Conservation (phyloP, 2,797 vertebrate species). For the Distichodus sexfasciatus region DNA sequence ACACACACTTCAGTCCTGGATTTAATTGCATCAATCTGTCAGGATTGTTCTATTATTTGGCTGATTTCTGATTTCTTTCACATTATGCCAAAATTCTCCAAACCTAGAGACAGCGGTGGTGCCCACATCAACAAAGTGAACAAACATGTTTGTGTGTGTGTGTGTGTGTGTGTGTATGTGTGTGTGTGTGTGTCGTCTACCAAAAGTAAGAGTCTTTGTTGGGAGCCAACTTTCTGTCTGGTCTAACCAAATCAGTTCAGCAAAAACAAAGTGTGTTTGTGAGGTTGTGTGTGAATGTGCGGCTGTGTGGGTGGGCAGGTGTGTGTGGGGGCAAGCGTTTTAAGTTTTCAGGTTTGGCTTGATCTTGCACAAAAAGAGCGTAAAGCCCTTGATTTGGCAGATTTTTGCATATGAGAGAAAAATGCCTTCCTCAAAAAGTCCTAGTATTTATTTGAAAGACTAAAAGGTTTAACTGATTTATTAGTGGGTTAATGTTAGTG, state of each 20-base stretch:
- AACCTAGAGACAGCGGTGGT: not conserved
- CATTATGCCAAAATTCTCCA: not conserved
- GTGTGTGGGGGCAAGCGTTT: not conserved
- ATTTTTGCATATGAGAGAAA: too few species aligned
- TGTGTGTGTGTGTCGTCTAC: not conserved
- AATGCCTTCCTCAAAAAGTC: too few species aligned
- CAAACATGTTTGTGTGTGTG: not conserved
- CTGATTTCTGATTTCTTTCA: not conserved
- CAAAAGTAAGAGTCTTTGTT: not conserved
- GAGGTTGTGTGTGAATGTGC: not conserved
- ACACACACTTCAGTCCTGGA: too few species aligned
- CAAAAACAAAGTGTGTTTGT: not conserved
- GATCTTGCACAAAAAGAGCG: too few species aligned
- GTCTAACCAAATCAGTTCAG: not conserved
- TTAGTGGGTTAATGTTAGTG: too few species aligned
- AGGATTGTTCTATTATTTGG: not conserved
- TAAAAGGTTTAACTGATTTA: too few species aligned
- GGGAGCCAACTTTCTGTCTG: not conserved
- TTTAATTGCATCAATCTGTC: not conserved
- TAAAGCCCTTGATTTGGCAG: too few species aligned
- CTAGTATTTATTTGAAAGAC: too few species aligned
- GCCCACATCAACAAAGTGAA: not conserved
- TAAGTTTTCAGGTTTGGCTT: too few species aligned
- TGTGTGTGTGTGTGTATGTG: not conserved
- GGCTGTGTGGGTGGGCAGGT: not conserved